Conservation (phyloP, 2,113 vertebrate species). For the Rynchops niger region DNA sequence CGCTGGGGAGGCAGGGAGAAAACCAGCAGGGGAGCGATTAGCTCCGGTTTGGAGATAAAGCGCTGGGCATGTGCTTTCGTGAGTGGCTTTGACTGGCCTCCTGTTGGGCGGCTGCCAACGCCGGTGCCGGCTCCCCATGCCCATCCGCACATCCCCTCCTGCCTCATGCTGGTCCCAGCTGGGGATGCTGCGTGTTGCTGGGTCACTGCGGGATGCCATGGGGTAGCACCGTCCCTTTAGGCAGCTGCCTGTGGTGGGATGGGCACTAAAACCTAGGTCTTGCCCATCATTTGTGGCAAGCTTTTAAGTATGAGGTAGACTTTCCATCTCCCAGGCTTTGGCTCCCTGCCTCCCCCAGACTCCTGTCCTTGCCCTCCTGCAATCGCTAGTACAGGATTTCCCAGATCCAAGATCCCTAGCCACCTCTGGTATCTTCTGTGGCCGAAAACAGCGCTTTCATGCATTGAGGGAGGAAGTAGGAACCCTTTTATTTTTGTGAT, state of each 20-base stretch:
- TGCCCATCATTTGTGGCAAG: not conserved
- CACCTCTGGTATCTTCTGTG: not conserved
- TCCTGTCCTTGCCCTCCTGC: not conserved
- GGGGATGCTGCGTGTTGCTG: not conserved
- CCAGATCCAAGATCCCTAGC: not conserved
- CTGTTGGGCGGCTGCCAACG: not conserved
- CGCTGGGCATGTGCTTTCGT: not conserved
- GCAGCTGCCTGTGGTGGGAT: not conserved
- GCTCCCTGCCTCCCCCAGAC: not conserved
- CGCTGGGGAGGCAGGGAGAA: accelerated
- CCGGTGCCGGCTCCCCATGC: not conserved
- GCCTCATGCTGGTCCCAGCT: not conserved
- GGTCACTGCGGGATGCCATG: not conserved
- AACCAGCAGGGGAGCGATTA: not conserved
- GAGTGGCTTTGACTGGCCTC: not conserved
- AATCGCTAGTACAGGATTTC: not conserved
- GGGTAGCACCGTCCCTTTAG: not conserved
- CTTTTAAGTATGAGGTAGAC: not conserved
- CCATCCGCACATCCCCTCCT: not conserved
- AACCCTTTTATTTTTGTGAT: conserved; percentile 7
- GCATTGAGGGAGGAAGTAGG: not conserved
- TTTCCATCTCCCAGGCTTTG: not conserved
- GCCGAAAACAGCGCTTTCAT: not conserved
- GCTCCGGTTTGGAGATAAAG: not conserved
- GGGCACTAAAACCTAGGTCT: not conserved